Conservation (phyloP, 2,797 vertebrate species). For the Sphenopsis melanotis region DNA sequence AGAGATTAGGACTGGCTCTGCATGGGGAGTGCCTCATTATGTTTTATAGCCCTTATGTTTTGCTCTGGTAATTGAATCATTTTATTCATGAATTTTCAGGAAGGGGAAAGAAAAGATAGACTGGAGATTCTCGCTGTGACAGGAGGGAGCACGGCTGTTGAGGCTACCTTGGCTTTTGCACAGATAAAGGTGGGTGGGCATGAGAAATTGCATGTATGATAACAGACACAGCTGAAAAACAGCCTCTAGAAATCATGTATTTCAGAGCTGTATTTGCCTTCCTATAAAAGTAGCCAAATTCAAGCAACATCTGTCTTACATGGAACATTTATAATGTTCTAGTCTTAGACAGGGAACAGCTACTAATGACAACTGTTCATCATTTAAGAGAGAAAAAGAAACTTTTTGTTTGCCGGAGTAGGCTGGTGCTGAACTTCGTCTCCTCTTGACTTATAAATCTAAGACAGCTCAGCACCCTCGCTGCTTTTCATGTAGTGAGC, state of each 20-base stretch:
- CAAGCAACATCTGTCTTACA: background rate
- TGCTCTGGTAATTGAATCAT: background rate
- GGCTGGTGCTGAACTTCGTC: background rate
- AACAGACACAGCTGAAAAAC: background rate
- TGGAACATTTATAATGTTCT: background rate
- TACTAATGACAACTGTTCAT: background rate
- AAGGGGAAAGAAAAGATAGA: background rate
- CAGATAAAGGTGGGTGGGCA: fast-evolving
- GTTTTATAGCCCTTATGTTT: background rate
- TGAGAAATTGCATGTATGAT: background rate
- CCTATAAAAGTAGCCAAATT: background rate
- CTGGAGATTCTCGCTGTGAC: background rate
- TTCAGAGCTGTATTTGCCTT: background rate
- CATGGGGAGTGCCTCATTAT: background rate
- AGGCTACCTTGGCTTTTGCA: background rate
- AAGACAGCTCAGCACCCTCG: background rate
- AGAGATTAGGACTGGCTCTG: background rate
- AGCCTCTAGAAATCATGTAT: background rate
- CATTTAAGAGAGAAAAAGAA: background rate
- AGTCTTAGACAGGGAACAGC: background rate
- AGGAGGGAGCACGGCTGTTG: background rate
- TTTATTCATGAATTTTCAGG: background rate
- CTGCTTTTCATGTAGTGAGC: background rate
- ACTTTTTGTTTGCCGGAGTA: background rate
- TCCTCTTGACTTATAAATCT: background rate